Evolutionary conservation across 2,888 invertebrate genomes (phyloP), one percentile per base, ranked within the genome.

Genomic region (Clepsis dumicolana): DNA sequence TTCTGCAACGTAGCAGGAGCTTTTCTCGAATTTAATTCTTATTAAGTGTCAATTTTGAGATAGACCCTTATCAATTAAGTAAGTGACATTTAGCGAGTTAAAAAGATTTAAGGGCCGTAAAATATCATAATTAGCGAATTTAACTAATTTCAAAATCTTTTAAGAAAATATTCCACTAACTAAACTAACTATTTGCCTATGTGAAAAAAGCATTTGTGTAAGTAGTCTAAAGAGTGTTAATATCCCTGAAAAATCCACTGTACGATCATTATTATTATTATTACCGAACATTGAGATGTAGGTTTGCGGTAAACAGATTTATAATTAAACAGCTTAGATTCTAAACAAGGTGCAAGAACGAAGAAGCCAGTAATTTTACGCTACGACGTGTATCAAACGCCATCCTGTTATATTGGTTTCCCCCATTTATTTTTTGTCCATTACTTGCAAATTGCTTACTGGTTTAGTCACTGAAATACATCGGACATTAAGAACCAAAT

Each of bases 331-430:
- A 48, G 12, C 48, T 48, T 12, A 48, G 48, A 1, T 12, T 44
- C 44, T 44, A 18, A 44, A 44, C 21, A 25, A 38, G 8, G n/a
- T 60, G 41, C 27, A 29, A 48, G 29, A 60, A 24, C 38, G 57
- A 24, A 25, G 59, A 27, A 44, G 21, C 71, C 71, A 70, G 71
- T 72, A 77, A 77, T 80, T 78, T 79, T 74, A 76, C 78, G 78
- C 73, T 75, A 78, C 70, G 72, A 70, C 69, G 79, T 80, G 79
- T 80, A 75, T 77, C 80, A 74, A 80, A 80, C 80, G 75, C 70
- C 75, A 78, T 79, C 78, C 77, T 74, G 75, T 64, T 70, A 70
- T 72, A 75, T 72, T 73, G 61, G 73, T 73, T 80, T 80, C 77
- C 74, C 74, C 72, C 70, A 66, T 56, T 64, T 71, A 66, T 76